phyloP scores from a whole-genome alignment of 2,113 vertebrate genomes.

The Podilymbus podiceps region DNA sequence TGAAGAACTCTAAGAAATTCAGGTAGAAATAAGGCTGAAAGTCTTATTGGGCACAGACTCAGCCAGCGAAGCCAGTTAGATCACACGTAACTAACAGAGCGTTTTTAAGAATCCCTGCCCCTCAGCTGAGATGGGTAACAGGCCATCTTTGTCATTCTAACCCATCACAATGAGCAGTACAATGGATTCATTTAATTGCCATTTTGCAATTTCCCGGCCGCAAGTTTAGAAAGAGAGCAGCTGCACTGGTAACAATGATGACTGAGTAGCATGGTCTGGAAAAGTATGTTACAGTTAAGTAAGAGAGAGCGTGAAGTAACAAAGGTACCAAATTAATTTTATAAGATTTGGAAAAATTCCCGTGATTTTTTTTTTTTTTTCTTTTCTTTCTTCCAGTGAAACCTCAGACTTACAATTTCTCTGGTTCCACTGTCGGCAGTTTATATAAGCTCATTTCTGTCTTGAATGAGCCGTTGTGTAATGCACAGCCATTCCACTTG shows the following conservation, averaged over 20 bases:
- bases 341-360: not conserved
- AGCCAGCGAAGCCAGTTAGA: no score
- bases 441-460: not conserved
- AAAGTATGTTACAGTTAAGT: not conserved
- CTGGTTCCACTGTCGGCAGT: not conserved
- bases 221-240: not conserved
- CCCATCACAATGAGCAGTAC: fast-evolving
- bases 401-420: not conserved
- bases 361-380: not conserved
- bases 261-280: not conserved
- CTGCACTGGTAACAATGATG: not conserved
- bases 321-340: not conserved
- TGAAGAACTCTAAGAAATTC: not conserved
- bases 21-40: not conserved
- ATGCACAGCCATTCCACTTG: not conserved
- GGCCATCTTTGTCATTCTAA: not conserved
- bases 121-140: not conserved
- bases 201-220: not conserved
- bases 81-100: fast-evolving
- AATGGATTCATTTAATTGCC: not conserved
- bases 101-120: not conserved
- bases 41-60: no score
- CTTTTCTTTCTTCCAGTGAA: not conserved
- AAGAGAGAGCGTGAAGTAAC: not conserved
- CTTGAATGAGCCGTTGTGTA: not conserved